Conservation (phyloP, 2,888 invertebrate species). For the Nemurella pictetii region DNA sequence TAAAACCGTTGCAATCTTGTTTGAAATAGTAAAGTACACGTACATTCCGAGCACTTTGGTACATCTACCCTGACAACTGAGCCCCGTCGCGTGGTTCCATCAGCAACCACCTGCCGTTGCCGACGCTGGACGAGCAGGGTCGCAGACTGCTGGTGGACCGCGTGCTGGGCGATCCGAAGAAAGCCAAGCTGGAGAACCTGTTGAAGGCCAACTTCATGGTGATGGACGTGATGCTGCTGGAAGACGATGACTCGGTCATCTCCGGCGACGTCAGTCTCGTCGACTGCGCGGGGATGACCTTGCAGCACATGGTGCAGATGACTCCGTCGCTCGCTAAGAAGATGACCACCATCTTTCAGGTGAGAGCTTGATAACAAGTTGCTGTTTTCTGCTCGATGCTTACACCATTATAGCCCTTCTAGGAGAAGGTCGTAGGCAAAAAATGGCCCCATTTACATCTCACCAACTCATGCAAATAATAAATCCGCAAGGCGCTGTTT, state of each 20-base stretch:
- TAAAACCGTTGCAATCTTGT: too few relatives aligned
- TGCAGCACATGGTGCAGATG: constrained; percentile 60
- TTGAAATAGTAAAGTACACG: too few relatives aligned
- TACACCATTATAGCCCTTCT: too few relatives aligned
- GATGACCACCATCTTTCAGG: constrained; percentile 53
- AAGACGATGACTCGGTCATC: constrained; percentile 58
- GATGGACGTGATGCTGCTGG: constrained; percentile 61
- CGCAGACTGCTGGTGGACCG: constrained; percentile 59
- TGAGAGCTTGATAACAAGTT: constrained; percentile 35
- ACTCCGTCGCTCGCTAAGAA: constrained; percentile 63
- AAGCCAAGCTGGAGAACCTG: constrained; percentile 55
- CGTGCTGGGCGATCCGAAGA: constrained; percentile 55
- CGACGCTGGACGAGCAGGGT: constrained; percentile 51
- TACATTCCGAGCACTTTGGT: too few relatives aligned
- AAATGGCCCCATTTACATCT: too few relatives aligned
- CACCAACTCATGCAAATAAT: too few relatives aligned
- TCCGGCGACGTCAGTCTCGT: constrained; percentile 49
- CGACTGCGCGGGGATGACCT: constrained; percentile 59
- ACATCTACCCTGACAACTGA: too few relatives aligned
- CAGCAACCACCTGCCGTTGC: constrained; percentile 41
- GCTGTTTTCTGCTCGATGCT: too few relatives aligned
- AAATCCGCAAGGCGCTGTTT: too few relatives aligned
- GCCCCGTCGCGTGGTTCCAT: too few relatives aligned
- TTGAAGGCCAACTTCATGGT: constrained; percentile 59
- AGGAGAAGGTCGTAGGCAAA: too few relatives aligned